Percentiles rank a stretch among this genome's conserved stretches.
Evolutionary conservation across 2,113 vertebrate genomes (phyloP).

Genomic region (western clawed frog (Xenopus tropicalis)): UCB_Xtro_10.0 CM004446.2:118708001-118708500

Average conservation of each 20-base stretch:
- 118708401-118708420: no score
- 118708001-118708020: not conserved
- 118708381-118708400: no score
- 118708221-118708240: no score
- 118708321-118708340: slow-evolving; percentile 44
- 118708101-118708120: slow-evolving; percentile 76
- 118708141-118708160: not conserved
- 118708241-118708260: not conserved
- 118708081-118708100: slow-evolving; percentile 73
- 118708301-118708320: slow-evolving; percentile 47
- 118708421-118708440: no score
- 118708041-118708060: slow-evolving; percentile 72
- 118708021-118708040: slow-evolving; percentile 75
- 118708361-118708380: no score
- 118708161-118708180: no score
- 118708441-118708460: no score
- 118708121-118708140: slow-evolving; percentile 76
- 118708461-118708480: no score
- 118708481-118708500: no score
- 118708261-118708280: slow-evolving; percentile 27
- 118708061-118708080: slow-evolving; percentile 88
- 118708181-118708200: no score
- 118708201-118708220: not conserved
- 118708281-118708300: slow-evolving; percentile 60
- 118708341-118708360: not conserved